Percentiles rank a stretch among this genome's conserved stretches.
These are phyloP conservation scores for Polydrusus cervinus DNA, from an alignment of 2,888 invertebrate genomes.

Conservation along the genomic window DNA sequence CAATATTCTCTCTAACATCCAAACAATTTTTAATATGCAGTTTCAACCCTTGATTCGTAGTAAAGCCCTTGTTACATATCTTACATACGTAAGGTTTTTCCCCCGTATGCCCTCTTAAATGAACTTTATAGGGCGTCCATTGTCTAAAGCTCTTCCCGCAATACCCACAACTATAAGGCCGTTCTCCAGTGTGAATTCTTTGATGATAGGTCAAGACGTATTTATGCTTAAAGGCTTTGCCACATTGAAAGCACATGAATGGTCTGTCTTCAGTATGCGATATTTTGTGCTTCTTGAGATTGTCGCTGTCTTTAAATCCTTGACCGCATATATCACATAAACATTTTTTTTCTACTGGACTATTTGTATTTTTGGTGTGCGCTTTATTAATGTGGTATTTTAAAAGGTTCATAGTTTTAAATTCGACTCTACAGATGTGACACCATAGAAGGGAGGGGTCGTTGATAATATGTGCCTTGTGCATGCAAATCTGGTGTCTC, in stretches of 20 bases:
- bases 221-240: conserved; percentile 51
- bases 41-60: conserved; percentile 54
- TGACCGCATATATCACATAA: conserved; percentile 62
- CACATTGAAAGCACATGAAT: conserved; percentile 71
- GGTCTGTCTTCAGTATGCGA: conserved; percentile 70
- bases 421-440: conserved; percentile 42
- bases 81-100: conserved; percentile 62
- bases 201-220: conserved; percentile 66
- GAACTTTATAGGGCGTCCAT: conserved; percentile 60
- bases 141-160: conserved; percentile 69
- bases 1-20: conserved; percentile 23
- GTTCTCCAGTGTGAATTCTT: conserved; percentile 75
- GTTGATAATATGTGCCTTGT: conserved; percentile 39
- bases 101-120: conserved; percentile 62
- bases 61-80: conserved; percentile 52
- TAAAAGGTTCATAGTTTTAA: conserved; percentile 46
- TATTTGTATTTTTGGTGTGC: conserved; percentile 34
- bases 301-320: conserved; percentile 53
- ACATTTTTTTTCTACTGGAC: conserved; percentile 43
- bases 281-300: conserved; percentile 59
- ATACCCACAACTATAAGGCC: conserved; percentile 72
- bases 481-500: conserved; percentile 49
- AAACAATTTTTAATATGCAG: conserved; percentile 49
- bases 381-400: conserved; percentile 49
- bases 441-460: conserved; percentile 46